These are phyloP conservation scores for Mormoops blainvillei DNA, from an alignment of 2,113 vertebrate genomes.

Conservation along the genomic window DNA sequence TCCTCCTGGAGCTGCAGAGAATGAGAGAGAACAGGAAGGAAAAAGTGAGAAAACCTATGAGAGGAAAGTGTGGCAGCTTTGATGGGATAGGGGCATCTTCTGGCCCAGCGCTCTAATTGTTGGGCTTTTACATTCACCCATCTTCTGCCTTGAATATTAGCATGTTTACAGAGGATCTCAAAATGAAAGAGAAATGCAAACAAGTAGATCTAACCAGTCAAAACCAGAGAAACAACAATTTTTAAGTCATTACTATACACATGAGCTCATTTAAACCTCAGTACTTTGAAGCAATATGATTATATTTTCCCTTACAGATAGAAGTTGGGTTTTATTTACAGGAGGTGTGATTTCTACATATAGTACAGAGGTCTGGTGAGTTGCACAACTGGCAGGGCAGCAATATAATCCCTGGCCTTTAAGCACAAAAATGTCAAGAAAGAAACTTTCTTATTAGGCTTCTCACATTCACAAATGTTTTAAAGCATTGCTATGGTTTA, in stretches of 20 bases:
- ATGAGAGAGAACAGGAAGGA: not conserved
- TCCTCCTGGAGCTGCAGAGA: not conserved
- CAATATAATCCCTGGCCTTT: not conserved
- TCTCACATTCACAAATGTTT: not conserved
- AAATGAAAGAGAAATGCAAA: not conserved
- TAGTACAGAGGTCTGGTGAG: not conserved
- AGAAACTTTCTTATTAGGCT: not conserved
- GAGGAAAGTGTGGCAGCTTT: not conserved
- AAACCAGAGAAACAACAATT: not conserved
- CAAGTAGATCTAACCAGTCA: not conserved
- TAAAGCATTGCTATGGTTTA: not conserved
- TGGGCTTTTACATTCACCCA: not conserved
- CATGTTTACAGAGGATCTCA: not conserved
- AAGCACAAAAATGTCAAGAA: not conserved
- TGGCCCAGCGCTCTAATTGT: not conserved
- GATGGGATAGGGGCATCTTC: not conserved
- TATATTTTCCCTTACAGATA: not conserved
- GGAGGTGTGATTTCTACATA: not conserved
- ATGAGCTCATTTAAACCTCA: not conserved
- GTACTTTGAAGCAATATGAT: not conserved
- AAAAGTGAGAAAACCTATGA: not conserved
- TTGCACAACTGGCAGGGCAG: not conserved
- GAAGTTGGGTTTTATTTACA: not conserved
- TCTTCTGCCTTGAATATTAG: not conserved
- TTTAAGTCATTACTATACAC: not conserved